These are phyloP conservation scores for Drosophila pachea DNA, from an alignment of 1,140 invertebrate species.

Conservation along the genomic window DNA sequence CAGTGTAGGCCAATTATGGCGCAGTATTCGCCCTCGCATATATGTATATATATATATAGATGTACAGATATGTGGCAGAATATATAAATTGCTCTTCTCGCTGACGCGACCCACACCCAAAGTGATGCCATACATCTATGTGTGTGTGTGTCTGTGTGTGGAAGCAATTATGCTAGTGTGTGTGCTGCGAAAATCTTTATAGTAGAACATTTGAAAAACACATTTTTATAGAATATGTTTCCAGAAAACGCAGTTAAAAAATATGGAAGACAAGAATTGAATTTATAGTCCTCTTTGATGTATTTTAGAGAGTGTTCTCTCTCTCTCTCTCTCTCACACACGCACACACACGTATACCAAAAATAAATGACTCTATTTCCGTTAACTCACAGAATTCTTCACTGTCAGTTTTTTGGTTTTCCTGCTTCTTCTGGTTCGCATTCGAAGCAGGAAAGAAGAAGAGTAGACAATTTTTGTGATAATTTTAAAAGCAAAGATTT, in stretches of 20 bases:
- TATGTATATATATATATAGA: conserved; percentile 20
- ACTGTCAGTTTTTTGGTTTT: conserved; percentile 7
- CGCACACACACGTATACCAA: not conserved
- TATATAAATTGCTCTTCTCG: conserved; percentile 54
- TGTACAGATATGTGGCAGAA: too few species aligned
- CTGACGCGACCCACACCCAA: conserved; percentile 65
- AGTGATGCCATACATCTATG: conserved; percentile 37
- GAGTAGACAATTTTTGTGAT: not conserved
- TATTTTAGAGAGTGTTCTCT: conserved; percentile 18
- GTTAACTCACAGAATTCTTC: conserved; percentile 20
- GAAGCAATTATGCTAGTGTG: conserved; percentile 35
- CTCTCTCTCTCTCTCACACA: not conserved
- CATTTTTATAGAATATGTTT: conserved; percentile 19
- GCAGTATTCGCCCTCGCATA: conserved; percentile 44
- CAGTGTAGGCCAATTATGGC: conserved; percentile 68
- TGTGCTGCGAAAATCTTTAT: conserved; percentile 26
- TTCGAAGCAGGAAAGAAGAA: conserved; percentile 1
- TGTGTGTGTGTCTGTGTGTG: conserved; percentile 4
- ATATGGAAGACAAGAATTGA: not conserved
- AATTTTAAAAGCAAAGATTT: conserved; percentile 14
- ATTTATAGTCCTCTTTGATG: conserved; percentile 39
- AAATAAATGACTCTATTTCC: conserved; percentile 37
- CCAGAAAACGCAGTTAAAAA: not conserved
- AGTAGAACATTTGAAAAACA: too few species aligned
- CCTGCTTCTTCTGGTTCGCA: not conserved